Percentiles rank a stretch among this genome's conserved stretches.
Evolutionary conservation across 2,113 vertebrate species (phyloP).

Genomic region (Polypterus senegalus): DNA sequence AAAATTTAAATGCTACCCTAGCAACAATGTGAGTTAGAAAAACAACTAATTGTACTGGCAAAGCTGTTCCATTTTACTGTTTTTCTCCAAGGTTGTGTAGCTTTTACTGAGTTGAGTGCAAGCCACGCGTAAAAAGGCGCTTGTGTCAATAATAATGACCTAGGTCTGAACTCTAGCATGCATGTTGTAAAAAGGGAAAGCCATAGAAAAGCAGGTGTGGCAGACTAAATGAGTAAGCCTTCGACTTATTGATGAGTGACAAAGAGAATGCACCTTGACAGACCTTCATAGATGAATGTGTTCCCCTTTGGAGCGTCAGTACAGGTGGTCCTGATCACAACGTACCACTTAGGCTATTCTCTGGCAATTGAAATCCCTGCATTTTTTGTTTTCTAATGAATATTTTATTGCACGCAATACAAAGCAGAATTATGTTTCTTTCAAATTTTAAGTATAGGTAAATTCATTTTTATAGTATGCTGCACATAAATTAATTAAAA

Average conservation of each 20-base stretch:
- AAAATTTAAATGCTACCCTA: too few relatives aligned
- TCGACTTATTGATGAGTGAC: conserved; percentile 39
- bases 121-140: conserved; percentile 35
- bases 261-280: conserved; percentile 45
- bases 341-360: conserved; percentile 1
- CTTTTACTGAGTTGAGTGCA: conserved; percentile 32
- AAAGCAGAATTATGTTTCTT: too few relatives aligned
- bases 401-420: too few relatives aligned
- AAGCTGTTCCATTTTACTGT: not conserved
- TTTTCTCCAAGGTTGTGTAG: not conserved
- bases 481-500: too few relatives aligned
- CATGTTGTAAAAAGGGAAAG: conserved; percentile 25
- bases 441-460: too few relatives aligned
- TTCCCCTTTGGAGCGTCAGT: conserved; percentile 32
- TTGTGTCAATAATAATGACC: conserved; percentile 47
- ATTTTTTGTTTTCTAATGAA: too few relatives aligned
- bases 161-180: conserved; percentile 35
- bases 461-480: too few relatives aligned
- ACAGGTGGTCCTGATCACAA: conserved; percentile 47
- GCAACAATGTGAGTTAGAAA: too few relatives aligned
- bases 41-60: too few relatives aligned
- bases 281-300: conserved; percentile 34
- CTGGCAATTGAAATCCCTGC: too few relatives aligned
- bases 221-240: conserved; percentile 37
- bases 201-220: conserved; percentile 36